A percentile compares a stretch with the other conserved stretches of the same genome.
Conservation (phyloP, 2,797 vertebrate species). For the Fistularia tabacaria region DNA sequence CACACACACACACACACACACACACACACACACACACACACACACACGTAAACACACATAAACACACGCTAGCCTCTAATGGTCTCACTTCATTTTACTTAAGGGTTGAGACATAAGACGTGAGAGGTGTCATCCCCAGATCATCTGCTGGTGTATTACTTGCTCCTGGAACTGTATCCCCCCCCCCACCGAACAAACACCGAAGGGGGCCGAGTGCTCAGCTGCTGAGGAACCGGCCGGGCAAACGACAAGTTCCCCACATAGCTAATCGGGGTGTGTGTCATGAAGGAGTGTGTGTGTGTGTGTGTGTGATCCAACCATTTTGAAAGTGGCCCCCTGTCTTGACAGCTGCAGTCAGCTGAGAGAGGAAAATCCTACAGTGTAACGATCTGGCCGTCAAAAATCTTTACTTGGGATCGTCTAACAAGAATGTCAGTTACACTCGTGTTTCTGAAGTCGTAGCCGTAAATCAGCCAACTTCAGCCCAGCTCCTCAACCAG, state of each 20-base stretch:
- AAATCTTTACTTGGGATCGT: conserved; percentile 28
- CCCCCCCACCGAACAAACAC: conserved; percentile 44
- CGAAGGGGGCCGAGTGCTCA: conserved; percentile 39
- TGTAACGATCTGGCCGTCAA: conserved; percentile 23
- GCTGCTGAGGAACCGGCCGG: conserved; percentile 50
- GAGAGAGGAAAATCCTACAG: conserved; percentile 46
- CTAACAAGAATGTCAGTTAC: conserved; percentile 36
- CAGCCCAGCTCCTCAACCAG: conserved; percentile 14
- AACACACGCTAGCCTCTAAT: no score
- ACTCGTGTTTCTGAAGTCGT: conserved; percentile 26
- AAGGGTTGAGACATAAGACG: no score
- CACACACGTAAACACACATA: no score
- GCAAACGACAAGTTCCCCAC: conserved; percentile 47
- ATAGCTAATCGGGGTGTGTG: conserved; percentile 67
- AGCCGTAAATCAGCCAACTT: conserved; percentile 34
- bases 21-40: no score
- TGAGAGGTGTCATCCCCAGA: no score
- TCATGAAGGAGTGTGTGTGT: conserved; percentile 44
- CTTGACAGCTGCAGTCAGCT: conserved; percentile 58
- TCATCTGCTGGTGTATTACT: no score
- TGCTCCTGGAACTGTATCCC: neutral
- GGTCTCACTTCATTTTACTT: no score
- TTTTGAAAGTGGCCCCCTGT: conserved; percentile 28
- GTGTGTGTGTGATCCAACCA: conserved; percentile 32
- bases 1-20: no score